These are phyloP conservation scores for Tautogolabrus adspersus DNA, from an alignment of 2,113 vertebrate species.

Conservation along the genomic window DNA sequence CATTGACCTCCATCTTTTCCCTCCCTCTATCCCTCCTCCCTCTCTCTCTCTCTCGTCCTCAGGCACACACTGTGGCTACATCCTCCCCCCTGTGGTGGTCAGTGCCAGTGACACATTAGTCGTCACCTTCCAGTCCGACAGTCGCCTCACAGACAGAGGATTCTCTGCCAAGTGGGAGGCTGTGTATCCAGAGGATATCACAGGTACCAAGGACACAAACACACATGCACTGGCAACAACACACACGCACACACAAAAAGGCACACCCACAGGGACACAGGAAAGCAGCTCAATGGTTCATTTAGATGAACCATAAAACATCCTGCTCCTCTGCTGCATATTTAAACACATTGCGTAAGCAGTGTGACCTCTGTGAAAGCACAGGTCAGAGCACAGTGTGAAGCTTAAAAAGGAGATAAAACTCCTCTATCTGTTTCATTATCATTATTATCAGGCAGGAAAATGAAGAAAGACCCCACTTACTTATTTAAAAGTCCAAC, in stretches of 20 bases:
- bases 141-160: constrained; percentile 77
- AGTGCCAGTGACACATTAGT: constrained; percentile 76
- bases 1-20: not conserved
- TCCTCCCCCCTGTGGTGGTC: constrained; percentile 80
- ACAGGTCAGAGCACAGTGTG: constrained; percentile 45
- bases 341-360: constrained; percentile 25
- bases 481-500: too few relatives aligned
- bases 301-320: constrained; percentile 38
- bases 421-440: constrained; percentile 29
- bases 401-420: constrained; percentile 46
- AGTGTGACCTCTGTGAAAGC: constrained; percentile 21
- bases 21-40: constrained; percentile 8
- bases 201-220: constrained; percentile 67
- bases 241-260: constrained; percentile 27
- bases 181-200: constrained; percentile 82
- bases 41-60: constrained; percentile 32
- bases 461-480: not conserved
- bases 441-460: constrained; percentile 26
- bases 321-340: constrained; percentile 14
- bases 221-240: not conserved
- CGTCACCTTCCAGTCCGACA: constrained; percentile 81
- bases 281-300: constrained; percentile 32
- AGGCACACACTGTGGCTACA: constrained; percentile 82
- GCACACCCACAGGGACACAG: constrained; percentile 40
- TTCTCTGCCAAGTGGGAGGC: constrained; percentile 84